Base-by-base conservation (phyloP, 1,140 invertebrate species). In the Eubasilissa regina region DNA sequence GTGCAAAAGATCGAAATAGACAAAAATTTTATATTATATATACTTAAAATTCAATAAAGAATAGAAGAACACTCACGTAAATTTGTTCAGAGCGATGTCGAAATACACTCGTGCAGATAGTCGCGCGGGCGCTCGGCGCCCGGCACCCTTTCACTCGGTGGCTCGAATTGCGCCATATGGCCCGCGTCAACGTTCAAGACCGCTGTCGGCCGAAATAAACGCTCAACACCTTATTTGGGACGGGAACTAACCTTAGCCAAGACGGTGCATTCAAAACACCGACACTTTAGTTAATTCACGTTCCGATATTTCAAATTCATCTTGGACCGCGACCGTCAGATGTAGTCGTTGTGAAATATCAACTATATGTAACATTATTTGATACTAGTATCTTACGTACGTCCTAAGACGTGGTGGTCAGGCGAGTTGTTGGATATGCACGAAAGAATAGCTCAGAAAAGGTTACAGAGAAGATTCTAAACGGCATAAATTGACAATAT, bases 101-200 rank as follows among this genome's bases (percentile, higher is more conserved):
- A 51, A 8, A 51, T 8, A 8, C n/a, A 8, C 1, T 8, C n/a
- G n/a, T 8, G 48, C 48, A 51, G n/a, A 51, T 3, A 51, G 11
- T 4, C 48, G n/a, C 11, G n/a, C 11, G 11, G n/a, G 11, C 48
- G 11, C 3, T 8, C 1, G 48, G 48, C 48, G 48, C 48, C 48
- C 8, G n/a, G n/a, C 11, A 8, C 11, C 11, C 48, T 13, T 51
- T 51, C n/a, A 4, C 11, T 13, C 48, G n/a, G n/a, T n/a, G n/a
- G n/a, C n/a, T n/a, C n/a, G n/a, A n/a, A n/a, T n/a, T n/a, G 11
- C n/a, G 11, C 48, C 11, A 62, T 21, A 9, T 62, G 58, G 25
- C 58, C 58, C 17, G 58, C 58, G 17, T 35, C 58, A 21, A 19
- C 58, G 17, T 13, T 62, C 58, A 62, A 62, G 58, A 62, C 58